Percentiles rank a stretch among this genome's conserved stretches.
Evolutionary conservation across 2,113 vertebrate genomes (phyloP).

Genomic region (Vidua chalybeata): DNA sequence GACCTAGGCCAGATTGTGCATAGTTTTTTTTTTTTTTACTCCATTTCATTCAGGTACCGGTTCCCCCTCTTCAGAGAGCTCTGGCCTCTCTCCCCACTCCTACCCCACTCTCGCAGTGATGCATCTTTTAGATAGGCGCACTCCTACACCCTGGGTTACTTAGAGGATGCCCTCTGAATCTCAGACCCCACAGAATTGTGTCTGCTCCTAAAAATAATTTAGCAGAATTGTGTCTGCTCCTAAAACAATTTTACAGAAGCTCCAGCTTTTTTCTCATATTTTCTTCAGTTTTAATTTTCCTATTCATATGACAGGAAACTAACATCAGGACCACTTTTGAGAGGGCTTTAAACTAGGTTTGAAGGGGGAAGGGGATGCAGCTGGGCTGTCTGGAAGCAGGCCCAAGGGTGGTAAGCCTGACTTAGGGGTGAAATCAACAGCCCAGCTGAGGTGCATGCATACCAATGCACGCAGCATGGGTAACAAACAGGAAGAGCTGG

Average conservation of each 20-base stretch:
- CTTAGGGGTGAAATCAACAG: background rate
- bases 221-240: too few species aligned
- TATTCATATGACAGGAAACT: background rate
- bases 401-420: background rate
- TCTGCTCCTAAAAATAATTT: background rate
- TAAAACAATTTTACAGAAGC: background rate
- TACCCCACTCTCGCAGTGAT: background rate
- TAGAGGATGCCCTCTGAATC: background rate
- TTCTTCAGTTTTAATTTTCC: background rate
- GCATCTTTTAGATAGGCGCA: background rate
- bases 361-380: background rate
- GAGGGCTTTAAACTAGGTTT: background rate
- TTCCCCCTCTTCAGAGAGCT: background rate
- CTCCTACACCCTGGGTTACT: fast-evolving
- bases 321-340: background rate
- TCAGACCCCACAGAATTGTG: background rate
- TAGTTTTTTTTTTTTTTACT: background rate
- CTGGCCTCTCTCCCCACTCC: background rate
- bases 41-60: background rate
- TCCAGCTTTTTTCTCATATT: background rate
- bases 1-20: background rate
- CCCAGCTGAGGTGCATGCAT: background rate
- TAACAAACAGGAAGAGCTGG: background rate
- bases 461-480: background rate
- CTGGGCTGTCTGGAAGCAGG: background rate